Evolutionary conservation across 2,888 invertebrate genomes (phyloP).

Genomic region (Mayetiola destructor): DNA sequence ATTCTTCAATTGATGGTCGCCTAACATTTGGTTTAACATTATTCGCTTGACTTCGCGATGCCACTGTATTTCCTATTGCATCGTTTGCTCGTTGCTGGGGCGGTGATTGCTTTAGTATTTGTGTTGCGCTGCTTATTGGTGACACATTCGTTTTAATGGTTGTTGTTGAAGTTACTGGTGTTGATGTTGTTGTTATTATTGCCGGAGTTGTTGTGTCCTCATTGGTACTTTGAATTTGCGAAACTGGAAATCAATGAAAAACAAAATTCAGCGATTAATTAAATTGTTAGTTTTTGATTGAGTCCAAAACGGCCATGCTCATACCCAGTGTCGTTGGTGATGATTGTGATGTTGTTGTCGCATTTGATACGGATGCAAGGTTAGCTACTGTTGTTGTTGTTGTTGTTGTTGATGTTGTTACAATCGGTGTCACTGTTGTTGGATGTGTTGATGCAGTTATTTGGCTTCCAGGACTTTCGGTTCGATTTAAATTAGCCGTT

Average conservation of each 20-base stretch:
- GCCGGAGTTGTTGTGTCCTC: neutral
- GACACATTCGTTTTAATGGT: neutral
- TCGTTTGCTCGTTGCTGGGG: neutral
- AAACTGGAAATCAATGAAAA: neutral
- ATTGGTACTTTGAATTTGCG: neutral
- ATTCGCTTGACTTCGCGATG: neutral
- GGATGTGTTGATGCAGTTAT: neutral
- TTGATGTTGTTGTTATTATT: neutral
- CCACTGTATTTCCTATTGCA: neutral
- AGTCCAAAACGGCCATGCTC: neutral
- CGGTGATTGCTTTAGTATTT: neutral
- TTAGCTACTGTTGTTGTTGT: neutral
- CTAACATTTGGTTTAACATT: conserved; percentile 20
- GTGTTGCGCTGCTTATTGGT: neutral
- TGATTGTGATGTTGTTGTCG: neutral
- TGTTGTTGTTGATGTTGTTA: neutral
- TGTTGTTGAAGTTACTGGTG: neutral
- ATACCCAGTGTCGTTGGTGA: neutral
- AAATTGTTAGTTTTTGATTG: neutral
- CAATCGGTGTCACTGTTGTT: neutral
- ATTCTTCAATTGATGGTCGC: conserved; percentile 53
- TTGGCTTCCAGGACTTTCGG: neutral
- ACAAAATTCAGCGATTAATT: neutral
- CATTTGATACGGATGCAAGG: neutral
- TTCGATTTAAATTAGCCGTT: neutral